Conservation (phyloP, 2,797 vertebrate species). For the Chloroceryle inda region DNA sequence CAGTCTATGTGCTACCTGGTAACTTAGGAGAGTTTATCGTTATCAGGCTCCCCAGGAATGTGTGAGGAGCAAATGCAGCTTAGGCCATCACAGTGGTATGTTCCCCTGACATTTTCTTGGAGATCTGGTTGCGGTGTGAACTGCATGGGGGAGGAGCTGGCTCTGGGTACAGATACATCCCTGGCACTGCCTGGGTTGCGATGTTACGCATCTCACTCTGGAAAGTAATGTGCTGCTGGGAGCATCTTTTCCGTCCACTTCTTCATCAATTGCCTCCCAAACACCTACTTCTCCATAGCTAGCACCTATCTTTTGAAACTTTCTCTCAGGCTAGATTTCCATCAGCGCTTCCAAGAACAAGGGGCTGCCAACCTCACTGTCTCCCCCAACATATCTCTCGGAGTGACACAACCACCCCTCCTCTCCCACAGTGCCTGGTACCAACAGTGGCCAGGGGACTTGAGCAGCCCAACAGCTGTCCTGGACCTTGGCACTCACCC, state of each 20-base stretch:
- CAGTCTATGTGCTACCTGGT: accelerated
- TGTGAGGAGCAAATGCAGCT: not conserved
- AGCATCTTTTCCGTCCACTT: not conserved
- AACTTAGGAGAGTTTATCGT: not conserved
- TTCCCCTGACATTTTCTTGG: constrained; percentile 59
- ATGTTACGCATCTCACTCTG: not conserved
- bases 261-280: not conserved
- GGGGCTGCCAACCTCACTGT: not conserved
- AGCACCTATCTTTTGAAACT: not conserved
- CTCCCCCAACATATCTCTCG: not conserved
- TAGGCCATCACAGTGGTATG: not conserved
- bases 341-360: not conserved
- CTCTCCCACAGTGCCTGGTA: not conserved
- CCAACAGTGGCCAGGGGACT: not conserved
- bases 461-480: not conserved
- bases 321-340: not conserved
- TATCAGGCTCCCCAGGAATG: not conserved
- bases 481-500: not conserved
- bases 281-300: not conserved
- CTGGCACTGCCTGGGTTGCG: not conserved
- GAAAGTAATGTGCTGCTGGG: not conserved
- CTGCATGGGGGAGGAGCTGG: constrained; percentile 37
- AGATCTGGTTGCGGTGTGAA: not conserved
- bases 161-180: not conserved
- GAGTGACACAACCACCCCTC: not conserved